Conservation (phyloP, 1,140 invertebrate genomes). For the Leptinotarsa undecemlineata region DNA sequence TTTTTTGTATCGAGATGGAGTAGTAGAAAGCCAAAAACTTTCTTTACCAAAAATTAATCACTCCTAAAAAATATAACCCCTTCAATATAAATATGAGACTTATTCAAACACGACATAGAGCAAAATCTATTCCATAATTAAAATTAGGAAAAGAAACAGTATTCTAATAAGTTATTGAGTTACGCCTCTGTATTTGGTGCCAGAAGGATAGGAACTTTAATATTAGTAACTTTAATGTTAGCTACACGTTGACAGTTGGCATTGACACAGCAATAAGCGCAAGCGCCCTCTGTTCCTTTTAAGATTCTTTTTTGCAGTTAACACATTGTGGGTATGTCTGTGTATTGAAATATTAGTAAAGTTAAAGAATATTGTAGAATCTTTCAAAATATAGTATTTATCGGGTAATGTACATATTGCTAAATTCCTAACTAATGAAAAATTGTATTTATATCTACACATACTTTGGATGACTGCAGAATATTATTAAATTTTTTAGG, state of each 20-base stretch:
- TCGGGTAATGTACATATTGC: not conserved
- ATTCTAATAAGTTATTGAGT: too few species aligned
- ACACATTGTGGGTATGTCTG: not conserved
- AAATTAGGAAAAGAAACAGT: too few species aligned
- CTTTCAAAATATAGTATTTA: too few species aligned
- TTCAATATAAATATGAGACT: too few species aligned
- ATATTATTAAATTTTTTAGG: constrained; percentile 11
- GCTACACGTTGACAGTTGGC: not conserved
- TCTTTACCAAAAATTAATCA: too few species aligned
- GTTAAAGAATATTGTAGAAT: too few species aligned
- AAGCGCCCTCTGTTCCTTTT: not conserved
- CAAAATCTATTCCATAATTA: too few species aligned
- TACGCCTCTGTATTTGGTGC: too few species aligned
- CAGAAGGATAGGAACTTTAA: not conserved
- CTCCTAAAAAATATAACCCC: too few species aligned
- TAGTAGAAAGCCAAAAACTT: too few species aligned
- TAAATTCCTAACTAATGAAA: not conserved
- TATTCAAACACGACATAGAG: too few species aligned
- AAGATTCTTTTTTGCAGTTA: not conserved
- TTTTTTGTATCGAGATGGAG: too few species aligned
- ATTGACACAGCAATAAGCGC: not conserved
- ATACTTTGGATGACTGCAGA: constrained; percentile 8
- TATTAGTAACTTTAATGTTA: not conserved
- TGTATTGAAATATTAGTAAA: not conserved
- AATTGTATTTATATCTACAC: not conserved